Evolutionary conservation across 2,797 vertebrate genomes (phyloP), one percentile per base, ranked within the genome.

Genomic region (Sitta carolinensis): DNA sequence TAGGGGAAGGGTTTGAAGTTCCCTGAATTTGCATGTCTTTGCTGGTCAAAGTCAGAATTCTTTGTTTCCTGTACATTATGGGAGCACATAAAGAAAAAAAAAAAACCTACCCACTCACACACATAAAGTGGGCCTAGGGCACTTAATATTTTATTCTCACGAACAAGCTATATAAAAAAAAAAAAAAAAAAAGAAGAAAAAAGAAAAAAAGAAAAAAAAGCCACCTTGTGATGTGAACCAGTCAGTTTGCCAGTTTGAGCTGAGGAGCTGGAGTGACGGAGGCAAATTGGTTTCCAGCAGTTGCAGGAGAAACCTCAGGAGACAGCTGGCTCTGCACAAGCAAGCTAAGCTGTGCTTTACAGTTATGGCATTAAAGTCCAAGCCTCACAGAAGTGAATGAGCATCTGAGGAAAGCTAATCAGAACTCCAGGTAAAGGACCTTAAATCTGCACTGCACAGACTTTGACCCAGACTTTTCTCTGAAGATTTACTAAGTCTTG

Each of bases 261-360:
- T 62, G 83, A 93, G 93, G 55, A 73, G 73, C 87, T 94, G 93
- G 75, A 89, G 79, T 67, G 95, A 94, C 51, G 92, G 97, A 97
- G 92, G 95, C 82, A 97, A 97, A 97, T 90, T 95, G 89, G 89
- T 95, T 97, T 97, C 95, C 93, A 97, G 95, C 95, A 92, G 90
- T 89, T 96, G 89, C 52, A 13, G 96, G 93, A 89, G 89, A 96
- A 97, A 96, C 85, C 96, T 97, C 94, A 69, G 86, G 96, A 96
- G 95, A 97, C 66, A 12, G n/a, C 74, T 92, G 77, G 74, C 95
- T 95, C 94, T 90, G 96, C 78, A 91, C 88, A 94, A 79, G 96
- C 87, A 95, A 93, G 95, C 91, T 97, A 96, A 97, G 94, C 89
- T 96, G 88, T 83, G 95, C 95, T 97, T 96, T 95, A 90, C 92